phyloP scores from a whole-genome alignment of 2,888 invertebrate genomes.

The Oligia latruncula region DNA sequence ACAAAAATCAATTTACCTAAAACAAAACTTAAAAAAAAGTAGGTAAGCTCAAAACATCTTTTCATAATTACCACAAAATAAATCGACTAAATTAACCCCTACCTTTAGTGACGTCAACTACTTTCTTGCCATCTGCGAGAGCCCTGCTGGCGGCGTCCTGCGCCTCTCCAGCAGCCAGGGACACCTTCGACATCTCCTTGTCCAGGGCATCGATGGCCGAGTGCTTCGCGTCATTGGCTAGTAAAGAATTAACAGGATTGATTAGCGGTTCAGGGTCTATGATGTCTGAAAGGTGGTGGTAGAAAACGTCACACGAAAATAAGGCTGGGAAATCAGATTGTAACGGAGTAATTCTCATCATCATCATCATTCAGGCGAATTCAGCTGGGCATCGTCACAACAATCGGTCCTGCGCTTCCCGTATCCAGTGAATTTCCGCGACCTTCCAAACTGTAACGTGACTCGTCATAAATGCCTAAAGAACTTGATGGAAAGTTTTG shows the following conservation, averaged over 20 bases:
- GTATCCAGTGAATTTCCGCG: no score
- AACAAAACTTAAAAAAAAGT: not conserved
- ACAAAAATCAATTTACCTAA: not conserved
- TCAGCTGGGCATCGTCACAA: not conserved
- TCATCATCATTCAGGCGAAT: not conserved
- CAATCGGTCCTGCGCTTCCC: not conserved
- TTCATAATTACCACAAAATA: not conserved
- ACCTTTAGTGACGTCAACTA: slow-evolving; percentile 87
- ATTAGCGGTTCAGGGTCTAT: not conserved
- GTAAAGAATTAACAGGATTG: slow-evolving; percentile 20
- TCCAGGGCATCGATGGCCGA: slow-evolving; percentile 89
- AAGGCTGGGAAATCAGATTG: not conserved
- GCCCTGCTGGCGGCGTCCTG: slow-evolving; percentile 85
- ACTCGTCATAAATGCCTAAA: not conserved
- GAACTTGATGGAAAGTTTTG: not conserved
- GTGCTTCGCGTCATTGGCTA: slow-evolving; percentile 85
- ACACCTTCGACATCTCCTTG: slow-evolving; percentile 88
- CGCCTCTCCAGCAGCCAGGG: slow-evolving; percentile 86
- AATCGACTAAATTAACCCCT: slow-evolving; percentile 46
- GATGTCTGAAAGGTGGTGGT: not conserved
- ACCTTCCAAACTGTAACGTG: not conserved
- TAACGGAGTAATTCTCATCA: not conserved
- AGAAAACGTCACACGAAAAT: not conserved
- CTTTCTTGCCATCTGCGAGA: slow-evolving; percentile 87
- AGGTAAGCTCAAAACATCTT: not conserved